Conservation (phyloP, 1,140 invertebrate genomes). For the Scaptodrosophila lebanonensis region DNA sequence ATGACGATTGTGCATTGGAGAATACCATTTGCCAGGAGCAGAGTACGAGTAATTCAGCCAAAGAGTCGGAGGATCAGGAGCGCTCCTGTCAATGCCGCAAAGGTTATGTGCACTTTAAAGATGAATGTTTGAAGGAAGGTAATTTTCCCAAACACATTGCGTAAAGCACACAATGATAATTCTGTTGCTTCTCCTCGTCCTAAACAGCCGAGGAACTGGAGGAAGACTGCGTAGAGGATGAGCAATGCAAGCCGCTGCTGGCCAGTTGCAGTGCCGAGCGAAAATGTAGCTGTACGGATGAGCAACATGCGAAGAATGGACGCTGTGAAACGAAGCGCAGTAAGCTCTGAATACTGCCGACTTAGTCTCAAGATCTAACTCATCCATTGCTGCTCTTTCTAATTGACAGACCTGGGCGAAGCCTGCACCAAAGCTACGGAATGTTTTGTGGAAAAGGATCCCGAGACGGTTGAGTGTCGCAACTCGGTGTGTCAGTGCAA, state of each 20-base stretch:
- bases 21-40: conserved; percentile 68
- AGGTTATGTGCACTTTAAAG: conserved; percentile 73
- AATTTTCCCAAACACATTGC: neutral
- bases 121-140: conserved; percentile 77
- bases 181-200: neutral
- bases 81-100: conserved; percentile 77
- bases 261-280: conserved; percentile 52
- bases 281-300: conserved; percentile 61
- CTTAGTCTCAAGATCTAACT: neutral
- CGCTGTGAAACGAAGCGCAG: conserved; percentile 56
- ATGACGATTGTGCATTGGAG: conserved; percentile 75
- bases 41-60: conserved; percentile 25
- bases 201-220: conserved; percentile 54
- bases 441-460: conserved; percentile 75
- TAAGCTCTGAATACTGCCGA: conserved; percentile 1
- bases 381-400: neutral
- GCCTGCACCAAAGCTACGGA: conserved; percentile 76
- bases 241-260: conserved; percentile 72
- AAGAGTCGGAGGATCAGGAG: conserved; percentile 32
- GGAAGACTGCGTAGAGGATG: conserved; percentile 64
- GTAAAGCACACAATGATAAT: neutral
- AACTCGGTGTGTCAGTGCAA: conserved; percentile 79
- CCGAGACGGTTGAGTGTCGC: conserved; percentile 77
- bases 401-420: conserved; percentile 73
- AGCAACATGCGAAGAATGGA: conserved; percentile 63